Percentiles rank a stretch among this genome's conserved stretches.
These are phyloP conservation scores for Phalanger gymnotis DNA, from an alignment of 2,797 vertebrate genomes.

Conservation along the genomic window DNA sequence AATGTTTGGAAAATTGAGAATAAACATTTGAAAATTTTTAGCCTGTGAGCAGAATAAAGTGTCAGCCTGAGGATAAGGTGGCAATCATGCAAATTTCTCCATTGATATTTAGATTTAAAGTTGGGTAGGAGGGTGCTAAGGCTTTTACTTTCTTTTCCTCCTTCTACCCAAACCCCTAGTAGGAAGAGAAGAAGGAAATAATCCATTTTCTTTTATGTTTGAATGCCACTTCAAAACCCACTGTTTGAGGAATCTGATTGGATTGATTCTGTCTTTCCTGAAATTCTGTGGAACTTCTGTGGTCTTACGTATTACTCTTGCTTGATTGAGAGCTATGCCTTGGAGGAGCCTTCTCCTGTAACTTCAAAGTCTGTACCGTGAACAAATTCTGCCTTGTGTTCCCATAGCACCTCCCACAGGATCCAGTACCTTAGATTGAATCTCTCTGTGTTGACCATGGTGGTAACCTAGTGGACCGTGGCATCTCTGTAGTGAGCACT, in stretches of 20 bases:
- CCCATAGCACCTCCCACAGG: background rate
- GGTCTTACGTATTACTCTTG: background rate
- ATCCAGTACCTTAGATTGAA: background rate
- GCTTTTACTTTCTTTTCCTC: background rate
- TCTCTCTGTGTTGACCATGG: background rate
- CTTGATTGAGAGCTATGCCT: background rate
- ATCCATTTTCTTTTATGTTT: background rate
- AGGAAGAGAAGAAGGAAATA: background rate
- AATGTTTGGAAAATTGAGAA: background rate
- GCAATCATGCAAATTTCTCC: background rate
- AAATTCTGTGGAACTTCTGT: background rate
- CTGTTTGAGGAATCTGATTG: background rate
- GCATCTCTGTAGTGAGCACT: background rate
- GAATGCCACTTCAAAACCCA: background rate
- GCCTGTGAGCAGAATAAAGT: background rate
- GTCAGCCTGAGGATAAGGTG: background rate
- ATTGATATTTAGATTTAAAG: background rate
- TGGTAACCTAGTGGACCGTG: background rate
- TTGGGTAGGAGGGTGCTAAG: background rate
- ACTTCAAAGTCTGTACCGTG: background rate
- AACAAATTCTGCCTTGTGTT: background rate
- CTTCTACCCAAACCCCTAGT: background rate
- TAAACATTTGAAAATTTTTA: background rate
- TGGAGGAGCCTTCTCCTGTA: background rate
- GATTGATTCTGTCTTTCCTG: background rate